phyloP scores from a whole-genome alignment of 2,888 invertebrate species.

The Melanostoma scalare region DNA sequence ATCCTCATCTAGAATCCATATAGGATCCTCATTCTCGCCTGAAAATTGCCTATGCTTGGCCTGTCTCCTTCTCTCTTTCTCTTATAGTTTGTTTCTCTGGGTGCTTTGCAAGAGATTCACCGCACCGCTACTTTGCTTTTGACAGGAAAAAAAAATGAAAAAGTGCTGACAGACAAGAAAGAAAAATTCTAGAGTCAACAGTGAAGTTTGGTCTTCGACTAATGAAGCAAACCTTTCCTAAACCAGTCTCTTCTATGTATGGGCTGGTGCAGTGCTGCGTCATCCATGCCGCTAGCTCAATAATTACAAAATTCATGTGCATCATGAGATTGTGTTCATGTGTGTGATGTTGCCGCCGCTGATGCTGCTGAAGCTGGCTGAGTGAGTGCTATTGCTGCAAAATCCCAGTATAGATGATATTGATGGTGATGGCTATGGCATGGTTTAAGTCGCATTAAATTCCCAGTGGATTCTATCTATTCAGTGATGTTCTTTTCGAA shows the following conservation, averaged over 20 bases:
- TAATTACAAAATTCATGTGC: constrained; percentile 64
- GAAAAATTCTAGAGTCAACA: constrained; percentile 46
- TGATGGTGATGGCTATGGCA: constrained; percentile 46
- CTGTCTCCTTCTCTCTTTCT: not conserved
- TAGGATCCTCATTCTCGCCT: constrained; percentile 35
- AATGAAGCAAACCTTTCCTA: constrained; percentile 63
- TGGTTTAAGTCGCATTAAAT: constrained; percentile 66
- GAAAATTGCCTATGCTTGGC: constrained; percentile 41
- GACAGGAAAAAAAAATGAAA: constrained; percentile 31
- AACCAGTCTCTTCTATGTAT: constrained; percentile 16
- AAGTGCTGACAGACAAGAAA: constrained; percentile 34
- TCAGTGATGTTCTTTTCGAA: constrained; percentile 64
- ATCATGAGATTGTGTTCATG: constrained; percentile 37
- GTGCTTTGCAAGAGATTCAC: constrained; percentile 19
- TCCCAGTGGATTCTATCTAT: constrained; percentile 65
- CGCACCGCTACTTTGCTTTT: constrained; percentile 53
- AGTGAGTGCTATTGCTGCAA: constrained; percentile 32
- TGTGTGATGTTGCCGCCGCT: constrained; percentile 60
- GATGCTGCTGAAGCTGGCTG: constrained; percentile 38
- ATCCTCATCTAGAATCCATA: constrained; percentile 63
- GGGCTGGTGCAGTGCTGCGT: constrained; percentile 20
- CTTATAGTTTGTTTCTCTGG: constrained; percentile 2
- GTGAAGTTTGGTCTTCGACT: constrained; percentile 53
- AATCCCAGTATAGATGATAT: constrained; percentile 23
- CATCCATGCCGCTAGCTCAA: constrained; percentile 50